Evolutionary conservation across 2,113 vertebrate species (phyloP).

Genomic region (Ginglymostoma cirratum): DNA sequence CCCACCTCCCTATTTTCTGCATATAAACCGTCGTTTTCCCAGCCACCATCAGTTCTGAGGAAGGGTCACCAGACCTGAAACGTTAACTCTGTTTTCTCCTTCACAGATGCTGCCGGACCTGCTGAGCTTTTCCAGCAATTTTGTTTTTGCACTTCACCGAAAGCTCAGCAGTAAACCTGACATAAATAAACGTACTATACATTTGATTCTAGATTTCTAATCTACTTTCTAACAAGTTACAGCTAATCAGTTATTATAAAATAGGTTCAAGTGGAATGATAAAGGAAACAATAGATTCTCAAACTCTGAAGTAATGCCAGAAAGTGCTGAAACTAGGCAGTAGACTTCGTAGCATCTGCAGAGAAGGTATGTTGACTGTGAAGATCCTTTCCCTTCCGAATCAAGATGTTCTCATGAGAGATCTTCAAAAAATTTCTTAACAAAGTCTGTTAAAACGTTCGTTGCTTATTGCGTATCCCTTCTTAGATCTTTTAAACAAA

Average conservation of each 20-base stretch:
- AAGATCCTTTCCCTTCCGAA: neutral
- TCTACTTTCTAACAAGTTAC: neutral
- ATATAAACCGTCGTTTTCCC: too few relatives aligned
- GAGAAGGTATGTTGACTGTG: neutral
- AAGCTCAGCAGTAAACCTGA: too few relatives aligned
- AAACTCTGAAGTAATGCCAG: neutral
- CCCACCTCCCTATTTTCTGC: too few relatives aligned
- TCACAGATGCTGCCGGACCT: too few relatives aligned
- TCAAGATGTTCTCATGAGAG: neutral
- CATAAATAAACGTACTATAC: neutral
- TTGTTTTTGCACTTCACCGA: too few relatives aligned
- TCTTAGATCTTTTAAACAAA: neutral
- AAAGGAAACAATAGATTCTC: neutral
- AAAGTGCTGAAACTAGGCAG: neutral
- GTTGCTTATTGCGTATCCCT: neutral
- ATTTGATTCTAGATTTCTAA: neutral
- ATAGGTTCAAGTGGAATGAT: neutral
- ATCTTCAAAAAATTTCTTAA: neutral
- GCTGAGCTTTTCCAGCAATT: too few relatives aligned
- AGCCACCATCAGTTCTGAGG: too few relatives aligned
- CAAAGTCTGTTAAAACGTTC: neutral
- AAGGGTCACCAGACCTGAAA: too few relatives aligned
- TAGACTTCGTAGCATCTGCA: neutral
- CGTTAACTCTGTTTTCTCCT: too few relatives aligned
- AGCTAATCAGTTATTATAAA: neutral